phyloP scores from a whole-genome alignment of 2,113 vertebrate genomes.

The Tachysurus fulvidraco region DNA sequence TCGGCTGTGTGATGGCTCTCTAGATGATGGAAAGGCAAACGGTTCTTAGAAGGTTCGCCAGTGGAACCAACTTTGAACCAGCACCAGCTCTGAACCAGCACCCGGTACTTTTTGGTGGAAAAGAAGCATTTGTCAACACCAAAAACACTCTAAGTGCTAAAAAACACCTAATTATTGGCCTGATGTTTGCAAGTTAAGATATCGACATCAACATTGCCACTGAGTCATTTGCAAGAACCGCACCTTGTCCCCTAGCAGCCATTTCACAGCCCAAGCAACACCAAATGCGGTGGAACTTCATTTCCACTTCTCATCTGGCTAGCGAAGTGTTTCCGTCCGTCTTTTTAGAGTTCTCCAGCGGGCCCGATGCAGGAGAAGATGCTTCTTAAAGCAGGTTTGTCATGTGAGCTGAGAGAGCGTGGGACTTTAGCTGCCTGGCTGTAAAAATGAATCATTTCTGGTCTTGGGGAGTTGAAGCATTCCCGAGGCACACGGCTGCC shows the following conservation, averaged over 20 bases:
- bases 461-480: conserved; percentile 12
- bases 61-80: no score
- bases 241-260: background rate
- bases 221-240: background rate
- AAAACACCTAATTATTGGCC: background rate
- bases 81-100: no score
- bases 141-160: background rate
- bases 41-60: no score
- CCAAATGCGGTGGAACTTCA: conserved; percentile 12
- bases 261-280: conserved; percentile 10
- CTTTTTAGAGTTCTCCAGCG: background rate
- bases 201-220: background rate
- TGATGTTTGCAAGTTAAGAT: background rate
- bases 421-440: background rate
- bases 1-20: no score
- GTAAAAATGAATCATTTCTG: conserved; percentile 35
- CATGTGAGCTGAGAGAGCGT: conserved; percentile 1
- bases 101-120: no score
- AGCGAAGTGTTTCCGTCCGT: background rate
- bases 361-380: background rate
- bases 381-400: background rate
- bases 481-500: conserved; percentile 36
- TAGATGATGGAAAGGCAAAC: no score
- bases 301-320: background rate
- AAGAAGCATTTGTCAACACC: background rate